These are phyloP conservation scores for Lepidocyrtoides sp. DNA, from an alignment of 2,888 invertebrate genomes.

Conservation along the genomic window DNA sequence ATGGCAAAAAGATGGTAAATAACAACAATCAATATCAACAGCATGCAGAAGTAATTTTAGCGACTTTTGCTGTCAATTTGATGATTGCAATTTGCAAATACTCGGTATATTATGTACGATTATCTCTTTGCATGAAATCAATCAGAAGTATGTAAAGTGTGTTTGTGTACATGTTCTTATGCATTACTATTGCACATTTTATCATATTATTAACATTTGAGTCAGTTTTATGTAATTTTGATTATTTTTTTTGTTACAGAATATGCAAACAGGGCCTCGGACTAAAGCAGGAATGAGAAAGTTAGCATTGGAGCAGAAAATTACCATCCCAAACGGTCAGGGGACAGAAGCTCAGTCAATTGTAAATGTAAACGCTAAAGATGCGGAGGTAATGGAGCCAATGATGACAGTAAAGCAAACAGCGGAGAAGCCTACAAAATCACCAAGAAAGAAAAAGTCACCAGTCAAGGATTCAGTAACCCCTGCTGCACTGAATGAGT, in stretches of 20 bases:
- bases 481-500: not conserved
- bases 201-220: not conserved
- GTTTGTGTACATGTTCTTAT: too few relatives aligned
- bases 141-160: too few relatives aligned
- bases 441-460: slow-evolving; percentile 54
- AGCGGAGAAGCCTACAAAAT: slow-evolving; percentile 5
- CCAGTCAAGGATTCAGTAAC: not conserved
- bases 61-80: too few relatives aligned
- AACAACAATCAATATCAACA: too few relatives aligned
- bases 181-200: too few relatives aligned
- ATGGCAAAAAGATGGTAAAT: too few relatives aligned
- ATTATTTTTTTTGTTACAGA: slow-evolving; percentile 71
- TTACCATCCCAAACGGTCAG: slow-evolving; percentile 58
- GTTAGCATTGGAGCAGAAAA: slow-evolving; percentile 83
- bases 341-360: slow-evolving; percentile 18
- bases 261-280: slow-evolving; percentile 84
- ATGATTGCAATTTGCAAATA: too few relatives aligned
- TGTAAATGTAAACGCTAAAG: slow-evolving; percentile 23
- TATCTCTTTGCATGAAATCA: too few relatives aligned
- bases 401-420: not conserved
- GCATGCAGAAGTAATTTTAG: too few relatives aligned
- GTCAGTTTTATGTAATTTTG: not conserved
- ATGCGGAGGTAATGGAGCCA: not conserved
- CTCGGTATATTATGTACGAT: too few relatives aligned
- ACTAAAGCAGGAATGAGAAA: slow-evolving; percentile 85